These are phyloP conservation scores for Gila orcuttii DNA, from an alignment of 2,113 vertebrate genomes.

Conservation along the genomic window DNA sequence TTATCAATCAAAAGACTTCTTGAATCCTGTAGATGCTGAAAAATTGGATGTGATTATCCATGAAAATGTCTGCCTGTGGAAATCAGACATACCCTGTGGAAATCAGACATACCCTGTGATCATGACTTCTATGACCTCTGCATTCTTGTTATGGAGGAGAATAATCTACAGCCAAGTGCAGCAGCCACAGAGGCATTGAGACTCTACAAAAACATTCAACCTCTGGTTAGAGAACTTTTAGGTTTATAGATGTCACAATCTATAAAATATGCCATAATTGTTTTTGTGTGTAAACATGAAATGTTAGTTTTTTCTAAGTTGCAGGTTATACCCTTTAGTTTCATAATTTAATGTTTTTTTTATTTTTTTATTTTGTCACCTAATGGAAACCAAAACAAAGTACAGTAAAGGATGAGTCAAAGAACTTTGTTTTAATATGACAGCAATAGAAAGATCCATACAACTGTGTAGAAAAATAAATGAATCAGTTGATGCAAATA, in stretches of 20 bases:
- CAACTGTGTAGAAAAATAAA: neutral
- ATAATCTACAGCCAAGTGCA: too few relatives aligned
- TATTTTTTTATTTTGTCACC: too few relatives aligned
- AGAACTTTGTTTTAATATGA: neutral
- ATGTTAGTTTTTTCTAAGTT: neutral
- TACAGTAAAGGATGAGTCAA: neutral
- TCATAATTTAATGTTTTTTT: too few relatives aligned
- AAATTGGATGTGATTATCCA: slow-evolving; percentile 21
- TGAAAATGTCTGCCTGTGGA: slow-evolving; percentile 8
- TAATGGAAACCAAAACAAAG: neutral
- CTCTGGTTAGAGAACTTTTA: slow-evolving; percentile 1
- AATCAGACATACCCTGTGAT: slow-evolving; percentile 16
- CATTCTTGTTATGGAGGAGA: slow-evolving; percentile 11
- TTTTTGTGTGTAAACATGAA: too few relatives aligned
- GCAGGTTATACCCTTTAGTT: too few relatives aligned
- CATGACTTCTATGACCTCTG: neutral
- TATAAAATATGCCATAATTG: neutral
- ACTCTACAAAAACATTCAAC: neutral
- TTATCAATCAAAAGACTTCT: slow-evolving; percentile 3
- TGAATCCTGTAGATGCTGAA: neutral
- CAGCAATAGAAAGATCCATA: neutral
- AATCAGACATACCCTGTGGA: too few relatives aligned
- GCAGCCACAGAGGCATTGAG: slow-evolving; percentile 10
- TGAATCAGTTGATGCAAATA: neutral
- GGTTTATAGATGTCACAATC: neutral